Evolutionary conservation across 2,113 vertebrate species (phyloP).

Genomic region (Caranx ignobilis): DNA sequence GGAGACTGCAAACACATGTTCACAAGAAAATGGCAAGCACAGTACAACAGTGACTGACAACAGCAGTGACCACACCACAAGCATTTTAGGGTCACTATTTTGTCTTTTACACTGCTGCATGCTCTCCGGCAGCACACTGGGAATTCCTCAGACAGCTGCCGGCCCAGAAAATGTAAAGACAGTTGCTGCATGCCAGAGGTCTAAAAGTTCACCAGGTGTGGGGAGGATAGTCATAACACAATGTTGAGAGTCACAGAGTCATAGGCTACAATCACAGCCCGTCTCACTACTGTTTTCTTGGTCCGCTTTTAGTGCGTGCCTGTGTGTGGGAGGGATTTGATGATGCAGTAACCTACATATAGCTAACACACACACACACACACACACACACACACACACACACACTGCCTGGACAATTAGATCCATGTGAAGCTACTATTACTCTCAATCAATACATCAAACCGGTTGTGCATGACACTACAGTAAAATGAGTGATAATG

Average conservation of each 20-base stretch:
- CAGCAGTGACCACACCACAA: too few species aligned
- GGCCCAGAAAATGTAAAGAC: constrained; percentile 60
- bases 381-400: neutral
- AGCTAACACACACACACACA: too few species aligned
- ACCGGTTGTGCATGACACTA: neutral
- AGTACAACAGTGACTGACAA: neutral
- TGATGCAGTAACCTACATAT: constrained; percentile 49
- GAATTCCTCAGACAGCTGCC: constrained; percentile 67
- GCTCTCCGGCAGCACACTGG: neutral
- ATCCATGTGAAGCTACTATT: neutral
- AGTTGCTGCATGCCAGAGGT: constrained; percentile 67
- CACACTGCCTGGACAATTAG: neutral
- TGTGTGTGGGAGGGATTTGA: constrained; percentile 13
- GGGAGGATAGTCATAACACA: constrained; percentile 27
- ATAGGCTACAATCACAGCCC: neutral
- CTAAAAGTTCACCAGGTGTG: constrained; percentile 58
- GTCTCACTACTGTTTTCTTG: constrained; percentile 27
- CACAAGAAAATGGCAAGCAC: neutral
- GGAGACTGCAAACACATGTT: neutral
- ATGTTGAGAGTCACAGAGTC: constrained; percentile 17
- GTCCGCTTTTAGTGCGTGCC: constrained; percentile 1
- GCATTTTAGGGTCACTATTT: neutral
- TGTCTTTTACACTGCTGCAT: constrained; percentile 2
- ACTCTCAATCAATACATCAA: neutral
- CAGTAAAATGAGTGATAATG: neutral